Conservation (phyloP, 2,797 vertebrate species). For the Ptychadena robeensis region DNA sequence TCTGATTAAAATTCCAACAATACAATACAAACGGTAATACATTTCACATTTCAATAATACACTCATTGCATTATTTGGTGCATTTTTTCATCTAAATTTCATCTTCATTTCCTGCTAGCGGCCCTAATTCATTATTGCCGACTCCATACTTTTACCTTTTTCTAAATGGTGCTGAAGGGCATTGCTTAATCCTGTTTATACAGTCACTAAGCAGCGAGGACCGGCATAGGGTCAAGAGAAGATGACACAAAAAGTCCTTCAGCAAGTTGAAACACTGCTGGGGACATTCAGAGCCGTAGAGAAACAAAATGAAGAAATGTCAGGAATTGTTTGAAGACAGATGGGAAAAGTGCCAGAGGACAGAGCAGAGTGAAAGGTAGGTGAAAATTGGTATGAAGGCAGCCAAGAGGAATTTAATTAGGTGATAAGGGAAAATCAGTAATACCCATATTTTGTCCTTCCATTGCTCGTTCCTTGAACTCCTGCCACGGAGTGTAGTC, state of each 20-base stretch:
- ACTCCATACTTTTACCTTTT: neutral
- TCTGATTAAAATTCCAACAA: too few species aligned
- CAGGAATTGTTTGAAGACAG: constrained; percentile 52
- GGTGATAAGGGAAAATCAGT: constrained; percentile 49
- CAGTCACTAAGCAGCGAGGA: neutral
- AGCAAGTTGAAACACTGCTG: constrained; percentile 28
- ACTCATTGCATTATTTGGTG: too few species aligned
- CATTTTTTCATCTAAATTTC: too few species aligned
- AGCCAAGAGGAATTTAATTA: constrained; percentile 55
- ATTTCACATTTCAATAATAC: too few species aligned
- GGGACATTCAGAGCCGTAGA: constrained; percentile 8
- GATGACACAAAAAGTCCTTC: constrained; percentile 34
- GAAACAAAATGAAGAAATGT: constrained; percentile 54
- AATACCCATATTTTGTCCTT: constrained; percentile 27
- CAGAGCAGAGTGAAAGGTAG: constrained; percentile 44
- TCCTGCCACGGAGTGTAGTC: neutral
- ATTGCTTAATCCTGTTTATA: constrained; percentile 21
- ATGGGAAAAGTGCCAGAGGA: constrained; percentile 54
- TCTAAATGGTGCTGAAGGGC: neutral
- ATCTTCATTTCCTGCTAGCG: neutral
- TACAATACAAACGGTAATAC: too few species aligned
- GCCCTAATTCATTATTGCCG: neutral
- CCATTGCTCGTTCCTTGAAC: constrained; percentile 31
- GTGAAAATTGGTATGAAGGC: constrained; percentile 45
- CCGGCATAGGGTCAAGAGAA: neutral